Evolutionary conservation across 2,113 vertebrate species (phyloP).

Genomic region (Oceanites oceanicus): DNA sequence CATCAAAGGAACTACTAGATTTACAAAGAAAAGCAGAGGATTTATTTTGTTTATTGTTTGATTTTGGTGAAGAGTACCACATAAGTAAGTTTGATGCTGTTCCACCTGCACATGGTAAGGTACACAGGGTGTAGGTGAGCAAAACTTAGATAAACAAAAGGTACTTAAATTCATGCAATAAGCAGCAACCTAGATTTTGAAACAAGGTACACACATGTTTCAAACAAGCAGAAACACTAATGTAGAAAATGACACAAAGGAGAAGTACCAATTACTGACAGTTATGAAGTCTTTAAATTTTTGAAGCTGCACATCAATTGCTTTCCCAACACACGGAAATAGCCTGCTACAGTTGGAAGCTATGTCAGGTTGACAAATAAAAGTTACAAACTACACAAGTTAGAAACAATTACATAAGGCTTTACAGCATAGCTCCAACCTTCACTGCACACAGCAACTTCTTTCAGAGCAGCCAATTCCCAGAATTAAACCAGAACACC

Average conservation of each 20-base stretch:
- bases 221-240: not conserved
- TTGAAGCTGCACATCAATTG: not conserved
- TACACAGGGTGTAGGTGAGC: not conserved
- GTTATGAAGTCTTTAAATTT: not conserved
- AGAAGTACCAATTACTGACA: not conserved
- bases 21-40: not conserved
- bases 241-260: not conserved
- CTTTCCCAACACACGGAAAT: not conserved
- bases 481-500: not conserved
- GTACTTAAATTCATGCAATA: not conserved
- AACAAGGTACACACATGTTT: not conserved
- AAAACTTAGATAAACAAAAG: not conserved
- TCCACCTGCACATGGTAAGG: not conserved
- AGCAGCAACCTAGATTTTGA: not conserved
- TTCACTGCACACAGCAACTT: not conserved
- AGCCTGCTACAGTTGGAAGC: not conserved
- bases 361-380: not conserved
- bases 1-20: not conserved
- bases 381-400: constrained; percentile 39
- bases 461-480: not conserved
- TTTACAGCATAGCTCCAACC: not conserved
- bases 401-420: constrained; percentile 14
- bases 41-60: not conserved
- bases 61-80: not conserved
- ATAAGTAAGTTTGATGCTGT: not conserved